These are phyloP conservation scores for Eurystomus gularis DNA, from an alignment of 2,113 vertebrate genomes.

Conservation along the genomic window DNA sequence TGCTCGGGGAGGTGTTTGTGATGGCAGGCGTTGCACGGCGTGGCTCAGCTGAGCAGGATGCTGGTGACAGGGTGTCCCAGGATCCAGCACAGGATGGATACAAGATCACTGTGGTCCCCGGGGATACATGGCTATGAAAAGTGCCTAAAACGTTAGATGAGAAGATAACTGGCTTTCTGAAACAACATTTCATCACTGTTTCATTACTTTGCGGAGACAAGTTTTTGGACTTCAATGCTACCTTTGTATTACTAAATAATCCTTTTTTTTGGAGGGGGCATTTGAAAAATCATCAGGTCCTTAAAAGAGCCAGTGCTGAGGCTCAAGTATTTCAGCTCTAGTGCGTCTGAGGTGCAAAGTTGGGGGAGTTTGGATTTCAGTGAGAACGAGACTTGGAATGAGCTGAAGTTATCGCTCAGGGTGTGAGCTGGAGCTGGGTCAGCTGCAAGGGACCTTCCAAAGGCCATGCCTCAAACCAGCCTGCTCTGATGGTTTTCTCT, in stretches of 20 bases:
- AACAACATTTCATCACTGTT: slow-evolving; percentile 74
- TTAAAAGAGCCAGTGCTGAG: background rate
- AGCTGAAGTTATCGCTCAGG: background rate
- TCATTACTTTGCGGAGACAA: slow-evolving; percentile 64
- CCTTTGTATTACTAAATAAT: slow-evolving; percentile 72
- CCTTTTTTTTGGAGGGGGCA: background rate
- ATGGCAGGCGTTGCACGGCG: rapidly evolving
- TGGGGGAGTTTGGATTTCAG: rapidly evolving
- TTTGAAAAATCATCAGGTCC: background rate
- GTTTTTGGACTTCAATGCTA: slow-evolving; percentile 71
- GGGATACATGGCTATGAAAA: background rate
- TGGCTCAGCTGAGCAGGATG: background rate
- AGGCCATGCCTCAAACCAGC: rapidly evolving
- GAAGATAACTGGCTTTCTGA: slow-evolving; percentile 52
- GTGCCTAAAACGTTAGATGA: background rate
- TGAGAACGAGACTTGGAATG: background rate
- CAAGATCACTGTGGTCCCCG: rapidly evolving
- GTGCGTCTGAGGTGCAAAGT: background rate
- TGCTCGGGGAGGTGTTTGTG: background rate
- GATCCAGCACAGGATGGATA: rapidly evolving
- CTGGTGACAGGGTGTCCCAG: background rate
- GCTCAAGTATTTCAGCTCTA: background rate
- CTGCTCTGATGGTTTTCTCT: too few relatives aligned
- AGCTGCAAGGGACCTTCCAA: background rate
- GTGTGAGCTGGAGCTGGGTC: background rate